Evolutionary conservation across 2,797 vertebrate species (phyloP), one percentile per base, ranked within the genome.

Genomic region (Lutjanus argentimaculatus): DNA sequence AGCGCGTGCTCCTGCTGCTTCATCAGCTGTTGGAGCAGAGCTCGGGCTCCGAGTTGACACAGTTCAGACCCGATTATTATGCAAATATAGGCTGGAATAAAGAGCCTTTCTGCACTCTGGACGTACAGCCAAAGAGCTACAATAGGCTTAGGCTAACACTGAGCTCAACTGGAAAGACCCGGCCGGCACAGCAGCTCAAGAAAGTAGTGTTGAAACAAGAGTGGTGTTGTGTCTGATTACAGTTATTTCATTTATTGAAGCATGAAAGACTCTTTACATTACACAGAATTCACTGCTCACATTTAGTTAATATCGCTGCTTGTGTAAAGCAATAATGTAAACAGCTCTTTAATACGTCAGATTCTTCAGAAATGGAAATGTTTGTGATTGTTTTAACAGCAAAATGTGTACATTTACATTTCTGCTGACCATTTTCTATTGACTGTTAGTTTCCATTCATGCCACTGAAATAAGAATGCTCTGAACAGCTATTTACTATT

Each of bases 61-160:
- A 86, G 85, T 92, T 86, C 87, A 90, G 90, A 90, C 77, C 85
- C 84, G 83, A 94, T 95, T 94, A 90, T 93, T 86, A 95, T 94
- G 93, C 92, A 92, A 93, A 94, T 93, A 57, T 7, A 69, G 82
- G 66, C 76, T 16, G 67, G 73, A 81, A 92, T 89, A 93, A 91
- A 90, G 90, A 85, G 77, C 72, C 88, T 87, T 88, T 93, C 79
- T 91, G 89, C 85, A 46, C 57, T 52, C 70, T 75, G 83, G 83
- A 89, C 86, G 7, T 63, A 16, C 75, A 77, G 88, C 88, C 90
- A 89, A 72, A 82, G 69, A 82, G 84, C 75, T 51, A 88, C 89
- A 92, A 83, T 75, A 74, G 83, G 74, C 83, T 82, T 55, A 71
- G 76, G 67, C 75, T 80, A 85, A 79, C 63, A 82, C 83, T 75